Percentiles rank a stretch among this genome's conserved stretches.
Conservation (phyloP, 2,113 vertebrate genomes). For the Eulemur macaco region DNA sequence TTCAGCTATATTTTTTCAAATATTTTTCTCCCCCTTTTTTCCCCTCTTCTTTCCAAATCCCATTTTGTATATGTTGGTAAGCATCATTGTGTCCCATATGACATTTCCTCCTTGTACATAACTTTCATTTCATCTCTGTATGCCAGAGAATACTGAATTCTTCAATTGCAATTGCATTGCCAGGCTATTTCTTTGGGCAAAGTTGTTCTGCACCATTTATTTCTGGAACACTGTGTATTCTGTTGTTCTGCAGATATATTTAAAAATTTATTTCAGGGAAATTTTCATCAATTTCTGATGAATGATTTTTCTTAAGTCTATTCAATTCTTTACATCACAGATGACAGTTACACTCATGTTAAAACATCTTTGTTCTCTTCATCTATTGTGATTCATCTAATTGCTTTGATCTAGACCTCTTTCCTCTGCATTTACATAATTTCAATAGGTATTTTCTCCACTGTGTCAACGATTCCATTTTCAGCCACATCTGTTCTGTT, state of each 20-base stretch:
- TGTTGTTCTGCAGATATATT: not conserved
- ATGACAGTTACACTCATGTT: not conserved
- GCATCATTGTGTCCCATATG: not conserved
- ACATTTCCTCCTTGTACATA: not conserved
- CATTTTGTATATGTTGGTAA: not conserved
- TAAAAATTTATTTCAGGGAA: slow-evolving; percentile 38
- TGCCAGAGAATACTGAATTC: not conserved
- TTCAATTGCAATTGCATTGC: not conserved
- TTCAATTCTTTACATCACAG: not conserved
- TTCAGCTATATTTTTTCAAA: not conserved
- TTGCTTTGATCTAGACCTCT: slow-evolving; percentile 18
- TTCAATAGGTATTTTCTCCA: not conserved
- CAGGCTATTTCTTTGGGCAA: not conserved
- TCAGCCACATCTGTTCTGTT: not conserved
- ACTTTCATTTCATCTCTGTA: not conserved
- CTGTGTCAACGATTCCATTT: not conserved
- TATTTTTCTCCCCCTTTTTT: not conserved
- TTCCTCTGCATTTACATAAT: not conserved
- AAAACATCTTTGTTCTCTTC: not conserved
- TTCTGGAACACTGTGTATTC: not conserved
- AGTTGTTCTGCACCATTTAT: slow-evolving; percentile 16
- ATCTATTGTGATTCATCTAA: slow-evolving; percentile 40
- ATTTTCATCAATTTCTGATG: not conserved
- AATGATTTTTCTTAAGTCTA: not conserved
- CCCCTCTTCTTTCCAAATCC: not conserved